Evolutionary conservation across 2,888 invertebrate genomes (phyloP).

Genomic region (Oconnorella tubifera): DNA sequence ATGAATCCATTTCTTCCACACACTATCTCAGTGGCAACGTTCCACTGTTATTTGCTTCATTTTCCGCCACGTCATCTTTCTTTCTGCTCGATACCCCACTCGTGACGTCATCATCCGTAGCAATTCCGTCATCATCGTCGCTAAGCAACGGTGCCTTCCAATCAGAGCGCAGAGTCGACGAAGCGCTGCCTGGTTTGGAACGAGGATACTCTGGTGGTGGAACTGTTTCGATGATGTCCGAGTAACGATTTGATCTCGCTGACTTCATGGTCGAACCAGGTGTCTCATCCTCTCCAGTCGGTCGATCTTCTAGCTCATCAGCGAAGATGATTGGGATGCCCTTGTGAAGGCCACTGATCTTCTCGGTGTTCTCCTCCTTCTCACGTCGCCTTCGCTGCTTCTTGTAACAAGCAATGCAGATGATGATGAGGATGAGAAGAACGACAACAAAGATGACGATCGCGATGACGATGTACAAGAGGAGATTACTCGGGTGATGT

Average conservation of each 20-base stretch:
- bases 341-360: constrained; percentile 60
- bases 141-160: constrained; percentile 31
- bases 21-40: neutral
- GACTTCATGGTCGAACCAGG: constrained; percentile 72
- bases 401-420: constrained; percentile 80
- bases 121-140: constrained; percentile 25
- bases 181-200: constrained; percentile 20
- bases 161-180: constrained; percentile 33
- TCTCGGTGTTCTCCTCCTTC: constrained; percentile 75
- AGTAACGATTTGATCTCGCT: constrained; percentile 57
- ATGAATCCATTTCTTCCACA: too few species aligned
- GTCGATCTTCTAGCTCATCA: constrained; percentile 88
- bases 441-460: constrained; percentile 80
- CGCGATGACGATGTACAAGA: constrained; percentile 79
- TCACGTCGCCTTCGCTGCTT: constrained; percentile 64
- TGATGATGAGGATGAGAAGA: constrained; percentile 78
- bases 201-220: constrained; percentile 31
- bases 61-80: neutral
- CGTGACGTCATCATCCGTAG: constrained; percentile 2
- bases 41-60: neutral
- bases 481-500: constrained; percentile 39
- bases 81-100: neutral
- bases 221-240: constrained; percentile 3
- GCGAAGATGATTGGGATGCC: constrained; percentile 88
- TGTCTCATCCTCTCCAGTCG: constrained; percentile 15